Evolutionary conservation across 2,888 invertebrate genomes (phyloP), one percentile per base, ranked within the genome.

Genomic region (Pinctada fucata): DNA sequence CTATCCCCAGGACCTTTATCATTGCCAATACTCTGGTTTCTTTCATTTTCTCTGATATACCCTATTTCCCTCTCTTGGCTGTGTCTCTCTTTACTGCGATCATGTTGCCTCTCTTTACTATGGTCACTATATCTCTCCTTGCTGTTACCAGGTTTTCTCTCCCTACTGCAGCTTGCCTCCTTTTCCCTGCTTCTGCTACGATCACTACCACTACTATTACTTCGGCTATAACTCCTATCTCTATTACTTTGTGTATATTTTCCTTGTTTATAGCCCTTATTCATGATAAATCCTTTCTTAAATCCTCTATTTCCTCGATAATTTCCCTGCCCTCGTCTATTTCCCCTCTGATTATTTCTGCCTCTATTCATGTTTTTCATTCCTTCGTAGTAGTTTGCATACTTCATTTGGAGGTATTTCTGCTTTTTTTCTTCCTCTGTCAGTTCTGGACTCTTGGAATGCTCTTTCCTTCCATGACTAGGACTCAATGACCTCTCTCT

Each of bases 151-250:
- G 64, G 49, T 63, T 73, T 16, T 50, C 31, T 31, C 31, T 31
- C 31, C 31, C 31, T 31, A 31, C 31, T 31, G 31, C 31, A 1
- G 31, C 31, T 1, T 31, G 31, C 31, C 31, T 13, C 13, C 47
- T 31, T 66, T 66, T 16, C 66, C 6, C n/a, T 16, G 66, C 66
- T 16, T 71, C 52, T 71, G 13, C 45, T n/a, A 2, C 13, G 64
- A 8, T 47, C 68, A 52, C 68, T n/a, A 8, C 6, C 52, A 45
- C 52, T 31, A 31, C 72, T 13, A 13, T 49, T 51, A 16, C 68
- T 68, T 16, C 58, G 49, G 52, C 67, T 45, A 48, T 16, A 31
- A 50, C 66, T 74, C 10, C 74, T 74, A 50, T 50, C 50, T 48
- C 74, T 64, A 47, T n/a, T 64, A 16, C 10, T 64, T 3, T 71